A percentile compares a stretch with the other conserved stretches of the same genome.
phyloP scores from a whole-genome alignment of 2,113 vertebrate species.

The Varanus komodoensis region DNA sequence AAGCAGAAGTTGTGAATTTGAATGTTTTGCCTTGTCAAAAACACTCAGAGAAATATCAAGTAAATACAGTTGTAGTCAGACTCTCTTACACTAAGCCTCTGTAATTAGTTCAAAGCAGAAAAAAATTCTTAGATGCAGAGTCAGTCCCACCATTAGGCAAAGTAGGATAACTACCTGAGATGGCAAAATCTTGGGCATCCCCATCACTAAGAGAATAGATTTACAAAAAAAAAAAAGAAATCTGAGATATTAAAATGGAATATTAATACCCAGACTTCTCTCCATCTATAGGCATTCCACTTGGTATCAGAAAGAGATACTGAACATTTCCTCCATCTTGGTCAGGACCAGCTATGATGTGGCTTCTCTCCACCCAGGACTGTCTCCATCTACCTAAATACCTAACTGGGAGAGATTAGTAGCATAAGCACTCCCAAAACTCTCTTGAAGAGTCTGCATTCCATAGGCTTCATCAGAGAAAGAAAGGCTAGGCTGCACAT shows the following conservation, averaged over 20 bases:
- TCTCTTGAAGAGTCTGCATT: neutral
- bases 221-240: no score
- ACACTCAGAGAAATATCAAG: neutral
- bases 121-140: neutral
- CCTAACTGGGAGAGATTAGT: neutral
- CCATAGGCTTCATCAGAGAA: no score
- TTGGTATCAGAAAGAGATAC: neutral
- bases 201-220: neutral
- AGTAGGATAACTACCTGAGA: neutral
- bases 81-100: neutral
- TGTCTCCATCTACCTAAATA: neutral
- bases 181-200: neutral
- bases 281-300: neutral
- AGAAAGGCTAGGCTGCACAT: no score
- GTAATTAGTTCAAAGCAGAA: neutral
- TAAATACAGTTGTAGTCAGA: neutral
- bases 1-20: neutral
- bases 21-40: neutral
- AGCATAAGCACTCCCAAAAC: neutral
- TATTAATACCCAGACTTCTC: neutral
- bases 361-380: neutral
- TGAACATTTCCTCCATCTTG: neutral
- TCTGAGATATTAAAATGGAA: neutral
- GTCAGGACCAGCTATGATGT: neutral
- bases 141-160: neutral